Base-by-base conservation (phyloP, 2,797 vertebrate genomes). In the Propithecus perrieri region DNA sequence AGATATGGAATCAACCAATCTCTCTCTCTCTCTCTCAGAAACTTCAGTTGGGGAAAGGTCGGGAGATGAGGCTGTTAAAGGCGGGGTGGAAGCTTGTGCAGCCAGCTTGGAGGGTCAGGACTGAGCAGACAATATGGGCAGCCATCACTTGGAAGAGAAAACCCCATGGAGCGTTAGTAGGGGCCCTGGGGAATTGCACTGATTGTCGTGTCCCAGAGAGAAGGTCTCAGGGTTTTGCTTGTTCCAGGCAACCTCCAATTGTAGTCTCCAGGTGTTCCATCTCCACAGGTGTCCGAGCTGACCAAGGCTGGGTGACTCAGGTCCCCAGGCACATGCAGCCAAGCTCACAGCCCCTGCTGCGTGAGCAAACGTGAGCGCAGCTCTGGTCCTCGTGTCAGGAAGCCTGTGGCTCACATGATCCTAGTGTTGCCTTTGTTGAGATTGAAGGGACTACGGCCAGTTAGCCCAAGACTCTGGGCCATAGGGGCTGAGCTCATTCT, bases 351-450 rank as follows among this genome's bases (percentile, higher is more conserved):
- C 18, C 59, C 79, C 30, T 1, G 1, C 26, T 22, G 43, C 48
- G 22, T 72, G 48, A n/a, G n/a, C 35, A 46, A 4, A 30, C 0
- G 0, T 10, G n/a, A 75, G n/a, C 0, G 15, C 46, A 46, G 48
- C 41, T 30, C 89, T 4, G 0, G 63, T 7, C 63, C 33, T 2
- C 1, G 17, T 14, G 46, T 1, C 41, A 28, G 20, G 26, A 17
- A 79, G 72, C 1, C 0, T 2, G 48, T 1, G 33, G 71, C 26
- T 86, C 13, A 2, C 9, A 7, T 1, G 4, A 20, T 1, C 17
- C 33, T 12, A n/a, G 0, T 14, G 24, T 65, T 1, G 24, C 17
- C 65, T 85, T 71, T 76, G 55, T 24, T 33, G 53, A 65, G 61
- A 28, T 4, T 0, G 7, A 17, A 65, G 22, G 28, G n/a, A 14